Base-by-base conservation (phyloP, 2,888 invertebrate species). In the Encarsia formosa region DNA sequence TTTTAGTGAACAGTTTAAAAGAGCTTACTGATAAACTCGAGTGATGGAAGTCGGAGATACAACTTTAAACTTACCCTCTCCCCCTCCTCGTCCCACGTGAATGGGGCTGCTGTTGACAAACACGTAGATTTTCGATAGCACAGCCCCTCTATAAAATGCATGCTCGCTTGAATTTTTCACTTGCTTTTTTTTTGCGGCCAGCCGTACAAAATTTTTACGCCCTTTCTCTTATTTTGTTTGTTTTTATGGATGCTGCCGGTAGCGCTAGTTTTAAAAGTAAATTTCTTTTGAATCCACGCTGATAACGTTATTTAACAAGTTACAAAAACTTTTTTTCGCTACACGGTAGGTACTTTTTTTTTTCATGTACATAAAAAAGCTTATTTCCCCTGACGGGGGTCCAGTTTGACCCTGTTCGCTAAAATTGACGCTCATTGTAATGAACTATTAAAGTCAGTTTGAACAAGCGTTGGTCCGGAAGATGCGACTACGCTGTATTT, bases 391-490 rank as follows among this genome's bases (percentile, higher is more conserved):
- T n/a, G n/a, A n/a, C n/a, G n/a, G n/a, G n/a, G n/a, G n/a, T n/a
- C n/a, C n/a, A n/a, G n/a, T n/a, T n/a, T n/a, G n/a, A n/a, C n/a
- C n/a, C n/a, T n/a, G n/a, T n/a, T n/a, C n/a, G n/a, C n/a, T n/a
- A n/a, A n/a, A n/a, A n/a, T n/a, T n/a, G n/a, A n/a, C n/a, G 34
- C 34, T 13, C n/a, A 44, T 49, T 44, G 40, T 52, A 49, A 58
- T 58, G 55, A 55, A 58, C 52, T 57, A 52, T 58, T 55, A 55
- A 52, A 55, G 57, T 52, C 54, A 40, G 41, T n/a, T n/a, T n/a
- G n/a, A n/a, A n/a, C n/a, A n/a, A n/a, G n/a, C n/a, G n/a, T n/a
- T n/a, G n/a, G n/a, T 48, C 42, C 13, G 44, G 45, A 49, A 49
- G 52, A 46, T 49, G 49, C 41, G n/a, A n/a, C n/a, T n/a, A n/a